These are phyloP conservation scores for Cerastoderma edule DNA, from an alignment of 2,888 invertebrate species.

Conservation along the genomic window DNA sequence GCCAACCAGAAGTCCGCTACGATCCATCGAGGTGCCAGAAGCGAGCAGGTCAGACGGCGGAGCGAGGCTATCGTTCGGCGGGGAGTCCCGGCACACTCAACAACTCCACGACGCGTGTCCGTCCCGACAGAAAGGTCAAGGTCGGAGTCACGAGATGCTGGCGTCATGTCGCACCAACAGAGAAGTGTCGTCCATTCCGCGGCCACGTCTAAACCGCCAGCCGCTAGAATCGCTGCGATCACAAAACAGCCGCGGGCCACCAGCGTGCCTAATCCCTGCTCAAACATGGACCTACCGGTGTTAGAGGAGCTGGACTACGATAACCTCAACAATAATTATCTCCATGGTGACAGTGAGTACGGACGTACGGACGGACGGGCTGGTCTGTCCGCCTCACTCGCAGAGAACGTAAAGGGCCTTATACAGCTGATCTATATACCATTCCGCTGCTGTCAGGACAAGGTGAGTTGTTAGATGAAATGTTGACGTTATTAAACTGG, in stretches of 20 bases:
- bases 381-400: slow-evolving; percentile 14
- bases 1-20: not conserved
- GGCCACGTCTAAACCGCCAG: slow-evolving; percentile 33
- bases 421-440: slow-evolving; percentile 44
- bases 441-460: slow-evolving; percentile 51
- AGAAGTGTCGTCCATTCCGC: slow-evolving; percentile 57
- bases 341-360: slow-evolving; percentile 21
- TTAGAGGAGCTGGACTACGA: slow-evolving; percentile 44
- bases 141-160: slow-evolving; percentile 22
- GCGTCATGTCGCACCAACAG: slow-evolving; percentile 38
- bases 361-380: slow-evolving; percentile 4
- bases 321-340: slow-evolving; percentile 26
- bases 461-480: slow-evolving; percentile 45
- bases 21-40: slow-evolving; percentile 28
- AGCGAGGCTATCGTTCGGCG: slow-evolving; percentile 30
- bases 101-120: slow-evolving; percentile 12
- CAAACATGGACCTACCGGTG: slow-evolving; percentile 42
- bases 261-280: slow-evolving; percentile 24
- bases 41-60: slow-evolving; percentile 37
- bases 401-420: slow-evolving; percentile 50
- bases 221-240: slow-evolving; percentile 1
- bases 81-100: not conserved
- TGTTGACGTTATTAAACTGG: too few species aligned
- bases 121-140: not conserved
- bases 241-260: slow-evolving; percentile 38